Evolutionary conservation across 2,888 invertebrate species (phyloP), one percentile per base, ranked within the genome.

Genomic region (Macrophya alboannulata): DNA sequence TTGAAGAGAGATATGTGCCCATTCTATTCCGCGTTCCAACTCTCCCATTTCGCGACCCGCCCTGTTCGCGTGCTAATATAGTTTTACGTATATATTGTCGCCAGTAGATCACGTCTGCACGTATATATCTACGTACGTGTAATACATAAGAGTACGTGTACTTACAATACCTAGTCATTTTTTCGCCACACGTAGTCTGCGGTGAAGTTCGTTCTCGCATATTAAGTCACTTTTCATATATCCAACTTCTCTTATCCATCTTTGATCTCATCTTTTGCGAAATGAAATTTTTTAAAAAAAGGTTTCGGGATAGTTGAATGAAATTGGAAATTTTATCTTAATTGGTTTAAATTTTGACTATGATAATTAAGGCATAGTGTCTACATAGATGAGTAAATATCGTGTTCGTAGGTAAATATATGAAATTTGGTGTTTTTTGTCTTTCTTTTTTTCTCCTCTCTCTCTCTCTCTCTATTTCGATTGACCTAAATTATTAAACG

Each of bases 401-500:
- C 15, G 51, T 51, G 17, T 2, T 17, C 15, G 10, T 62, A 25
- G 62, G 25, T 12, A 62, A 62, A 62, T 62, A 62, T 62, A 21
- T 62, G 71, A 37, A 21, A 76, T 55, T 6, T 55, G 31, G 9
- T 37, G 12, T 25, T 40, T 15, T 15, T 17, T 71, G 10, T 10
- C 0, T 15, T 15, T 12, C 12, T 10, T 76, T 76, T 48, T 25
- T 48, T 45, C 12, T 8, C 9, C 0, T 43, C 15, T 17, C 25
- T 37, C n/a, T 79, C 15, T 37, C n/a, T 79, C 3, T 31, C 31
- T 31, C 31, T 31, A 31, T 31, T 79, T 59, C 12, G 31, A 68
- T 68, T 83, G 83, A 83, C 83, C 83, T 21, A 83, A 83, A 83
- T 83, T 68, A 48, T 68, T 15, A 12, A 77, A 77, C 59, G 59